Evolutionary conservation across 2,113 vertebrate species (phyloP), one percentile per base, ranked within the genome.

Genomic region (Gnathonemus longibarbis): DNA sequence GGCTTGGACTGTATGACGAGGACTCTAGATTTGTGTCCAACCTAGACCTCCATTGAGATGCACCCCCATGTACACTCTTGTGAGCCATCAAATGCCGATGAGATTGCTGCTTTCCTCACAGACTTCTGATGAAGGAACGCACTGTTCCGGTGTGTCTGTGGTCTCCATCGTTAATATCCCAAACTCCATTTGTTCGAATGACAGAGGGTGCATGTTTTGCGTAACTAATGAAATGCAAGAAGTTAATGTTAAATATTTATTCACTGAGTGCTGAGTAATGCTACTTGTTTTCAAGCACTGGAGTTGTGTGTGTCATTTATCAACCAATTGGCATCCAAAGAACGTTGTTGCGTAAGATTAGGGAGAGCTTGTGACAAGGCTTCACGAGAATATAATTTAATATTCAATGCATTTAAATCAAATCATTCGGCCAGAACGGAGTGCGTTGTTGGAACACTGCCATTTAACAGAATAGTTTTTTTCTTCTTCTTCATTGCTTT

Each of bases 331-430:
- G 89, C 58, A 70, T 66, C 56, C 88, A 85, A 74, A 88, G 91
- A 90, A 53, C 45, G n/a, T 31, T 86, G 91, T 93, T 94, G 91
- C 85, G 39, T 45, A 91, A 91, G 91, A 94, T 92, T 94, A 91
- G 90, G 92, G 92, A 94, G 93, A 92, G 93, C 91, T 90, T 93
- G 91, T 91, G 92, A 89, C 91, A 88, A 92, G 91, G 91, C 91
- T 89, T 92, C 92, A 35, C 66, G 74, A 58, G 31, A 86, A 39
- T 88, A 90, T 93, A 92, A 93, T 93, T 94, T 90, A 90, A 84
- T 91, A 93, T 93, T 91, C 90, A 89, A 84, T 93, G 92, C 90
- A 93, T 93, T 95, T 93, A 94, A 93, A 94, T 94, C 90, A 92
- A 94, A 87, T 90, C 80, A 91, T 93, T 94, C 86, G n/a, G 62